Evolutionary conservation across 1,140 invertebrate species (phyloP).

Genomic region (Halotydeus destructor): DNA sequence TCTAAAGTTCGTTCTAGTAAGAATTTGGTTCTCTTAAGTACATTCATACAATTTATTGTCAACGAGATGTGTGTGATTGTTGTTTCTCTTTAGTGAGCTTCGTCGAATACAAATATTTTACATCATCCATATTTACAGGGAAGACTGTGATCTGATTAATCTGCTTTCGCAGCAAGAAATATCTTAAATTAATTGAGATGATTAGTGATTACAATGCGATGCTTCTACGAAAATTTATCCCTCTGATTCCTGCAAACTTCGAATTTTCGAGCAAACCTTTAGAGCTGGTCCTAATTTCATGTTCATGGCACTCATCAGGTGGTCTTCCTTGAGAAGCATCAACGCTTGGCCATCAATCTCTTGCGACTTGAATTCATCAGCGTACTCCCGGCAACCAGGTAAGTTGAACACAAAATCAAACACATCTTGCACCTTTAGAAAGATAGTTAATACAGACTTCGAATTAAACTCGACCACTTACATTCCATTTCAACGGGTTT

Average conservation of each 20-base stretch:
- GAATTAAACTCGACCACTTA: slow-evolving; percentile 6
- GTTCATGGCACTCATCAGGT: slow-evolving; percentile 77
- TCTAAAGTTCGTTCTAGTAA: too few relatives aligned
- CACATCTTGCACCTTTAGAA: slow-evolving; percentile 28
- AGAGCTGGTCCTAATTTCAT: slow-evolving; percentile 85
- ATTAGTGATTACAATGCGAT: too few relatives aligned
- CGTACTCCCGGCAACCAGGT: slow-evolving; percentile 72
- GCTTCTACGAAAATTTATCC: slow-evolving; percentile 2
- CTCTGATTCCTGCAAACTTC: slow-evolving; percentile 34
- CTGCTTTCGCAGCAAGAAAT: too few relatives aligned
- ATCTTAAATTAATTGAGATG: too few relatives aligned
- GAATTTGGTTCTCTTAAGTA: too few relatives aligned
- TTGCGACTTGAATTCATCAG: slow-evolving; percentile 79
- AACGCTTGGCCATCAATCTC: slow-evolving; percentile 89
- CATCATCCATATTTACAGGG: too few relatives aligned
- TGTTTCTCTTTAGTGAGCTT: too few relatives aligned
- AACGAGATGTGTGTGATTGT: too few relatives aligned
- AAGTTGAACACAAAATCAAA: slow-evolving; percentile 62
- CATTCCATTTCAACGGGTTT: slow-evolving; percentile 19
- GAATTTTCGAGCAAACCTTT: slow-evolving; percentile 70
- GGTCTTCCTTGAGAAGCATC: slow-evolving; percentile 78
- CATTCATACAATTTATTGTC: too few relatives aligned
- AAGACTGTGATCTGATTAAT: too few relatives aligned
- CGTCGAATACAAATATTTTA: too few relatives aligned
- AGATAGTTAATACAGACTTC: not conserved